Base-by-base conservation (phyloP, 2,888 invertebrate species). In the Euzophera pinguis region DNA sequence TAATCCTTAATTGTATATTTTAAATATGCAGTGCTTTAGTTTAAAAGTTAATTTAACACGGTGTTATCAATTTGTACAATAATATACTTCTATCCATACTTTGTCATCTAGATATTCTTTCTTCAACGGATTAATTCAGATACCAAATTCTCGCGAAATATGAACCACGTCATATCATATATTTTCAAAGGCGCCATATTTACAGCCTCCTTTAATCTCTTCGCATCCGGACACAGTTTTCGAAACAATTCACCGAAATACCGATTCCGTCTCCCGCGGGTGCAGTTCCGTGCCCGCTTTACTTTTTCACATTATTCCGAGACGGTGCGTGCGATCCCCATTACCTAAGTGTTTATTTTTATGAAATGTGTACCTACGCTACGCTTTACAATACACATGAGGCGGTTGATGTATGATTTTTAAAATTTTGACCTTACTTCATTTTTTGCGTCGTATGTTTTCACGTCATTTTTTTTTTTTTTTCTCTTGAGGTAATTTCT, bases 231-330 rank as follows among this genome's bases (percentile, higher is more conserved):
- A 57, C 53, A 65, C 60, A 71, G 73, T 84, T 84, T 88, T 86
- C 86, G 84, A 84, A 88, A 87, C 87, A 84, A 84, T 87, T 84
- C 82, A 80, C 78, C 81, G 83, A 80, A 85, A 83, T 84, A 85
- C 86, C 85, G 86, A 86, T 85, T 80, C 81, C 61, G 53, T 61
- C 69, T 73, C 90, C 81, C 90, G 14, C 10, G 90, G 84, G 90
- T 58, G 78, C 78, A 86, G 86, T 90, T 83, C 67, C 58, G 62
- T 60, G 71, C 73, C 79, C 81, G 84, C 78, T 85, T 86, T 82
- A 87, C 79, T 84, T 82, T 83, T 83, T 75, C 79, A 76, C 79
- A 81, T 81, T 76, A 79, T 74, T 72, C 75, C 61, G 63, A n/a
- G n/a, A 60, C 59, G 64, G 62, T 70, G 69, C 75, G 78, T 74